Conservation (phyloP, 1,140 invertebrate genomes). For the Triops longicaudatus region DNA sequence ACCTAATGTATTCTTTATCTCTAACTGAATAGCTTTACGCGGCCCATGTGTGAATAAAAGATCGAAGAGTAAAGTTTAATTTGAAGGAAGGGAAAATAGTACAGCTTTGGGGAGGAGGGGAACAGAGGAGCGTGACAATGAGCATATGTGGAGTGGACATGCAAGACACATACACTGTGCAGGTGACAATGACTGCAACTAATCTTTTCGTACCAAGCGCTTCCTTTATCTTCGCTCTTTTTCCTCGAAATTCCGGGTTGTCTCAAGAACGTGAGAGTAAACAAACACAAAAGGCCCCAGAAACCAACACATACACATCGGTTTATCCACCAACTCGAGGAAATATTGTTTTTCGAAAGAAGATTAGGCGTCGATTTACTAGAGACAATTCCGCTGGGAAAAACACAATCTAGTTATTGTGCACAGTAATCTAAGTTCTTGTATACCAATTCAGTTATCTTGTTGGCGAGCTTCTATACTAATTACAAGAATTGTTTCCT, state of each 20-base stretch:
- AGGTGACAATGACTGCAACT: constrained; percentile 2
- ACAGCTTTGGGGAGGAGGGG: not conserved
- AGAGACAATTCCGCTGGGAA: too few relatives aligned
- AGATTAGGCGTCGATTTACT: too few relatives aligned
- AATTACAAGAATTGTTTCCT: too few relatives aligned
- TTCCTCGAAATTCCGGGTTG: not conserved
- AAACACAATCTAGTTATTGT: too few relatives aligned
- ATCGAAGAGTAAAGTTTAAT: not conserved
- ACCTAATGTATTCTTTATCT: not conserved
- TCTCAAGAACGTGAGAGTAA: not conserved
- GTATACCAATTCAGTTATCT: too few relatives aligned
- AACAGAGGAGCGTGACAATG: not conserved
- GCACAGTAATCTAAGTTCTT: too few relatives aligned
- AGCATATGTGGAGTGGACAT: not conserved
- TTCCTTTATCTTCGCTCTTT: not conserved
- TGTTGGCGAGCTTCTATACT: too few relatives aligned
- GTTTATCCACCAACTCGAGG: too few relatives aligned
- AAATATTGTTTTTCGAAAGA: too few relatives aligned
- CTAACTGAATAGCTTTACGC: too few relatives aligned
- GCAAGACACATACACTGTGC: not conserved
- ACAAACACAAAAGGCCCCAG: not conserved
- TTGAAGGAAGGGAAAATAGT: not conserved
- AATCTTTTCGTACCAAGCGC: constrained; percentile 7
- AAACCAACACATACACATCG: too few relatives aligned
- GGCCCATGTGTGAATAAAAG: not conserved